Evolutionary conservation across 2,888 invertebrate genomes (phyloP), one percentile per base, ranked within the genome.

Genomic region (Oscheius sp.): DNA sequence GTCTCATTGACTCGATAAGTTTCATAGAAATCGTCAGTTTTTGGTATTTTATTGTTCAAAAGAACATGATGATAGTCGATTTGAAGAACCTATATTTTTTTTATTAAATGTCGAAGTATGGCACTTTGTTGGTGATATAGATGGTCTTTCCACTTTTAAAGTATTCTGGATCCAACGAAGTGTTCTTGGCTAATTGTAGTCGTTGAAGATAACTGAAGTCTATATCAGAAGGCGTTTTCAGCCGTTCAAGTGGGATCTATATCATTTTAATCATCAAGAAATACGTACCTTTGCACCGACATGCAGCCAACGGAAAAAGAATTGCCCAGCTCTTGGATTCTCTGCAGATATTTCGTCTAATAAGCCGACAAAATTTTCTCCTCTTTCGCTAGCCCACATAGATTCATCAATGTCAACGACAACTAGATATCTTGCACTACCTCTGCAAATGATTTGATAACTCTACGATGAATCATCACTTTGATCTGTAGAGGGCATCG

Each of bases 341-440:
- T 45, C 47, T 1, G 2, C n/a, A 22, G 47, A n/a, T 20, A 49
- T 20, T 20, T 62, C 28, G 12, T 45, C 12, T 9, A 62, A 36
- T 24, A 57, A 14, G n/a, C n/a, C n/a, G 12, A 47, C 32, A 49
- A 32, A 44, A n/a, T n/a, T n/a, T n/a, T n/a, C n/a, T n/a, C n/a
- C n/a, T n/a, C n/a, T n/a, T n/a, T n/a, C n/a, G n/a, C n/a, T n/a
- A n/a, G n/a, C n/a, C n/a, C n/a, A n/a, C 33, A 47, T 49, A 32
- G 49, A 14, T 22, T 62, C 62, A 20, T 62, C 62, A 1, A 62
- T n/a, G 24, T 62, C 62, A 47, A 62, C 33, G 22, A 62, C 24
- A 22, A 49, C 62, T 12, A 62, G 6, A 17, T 26, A 62, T 20
- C 49, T 62, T 17, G 32, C 62, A 2, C 8, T 14, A 20, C 33